Evolutionary conservation across 2,888 invertebrate species (phyloP), one percentile per base, ranked within the genome.

Genomic region (Buathra laborator): DNA sequence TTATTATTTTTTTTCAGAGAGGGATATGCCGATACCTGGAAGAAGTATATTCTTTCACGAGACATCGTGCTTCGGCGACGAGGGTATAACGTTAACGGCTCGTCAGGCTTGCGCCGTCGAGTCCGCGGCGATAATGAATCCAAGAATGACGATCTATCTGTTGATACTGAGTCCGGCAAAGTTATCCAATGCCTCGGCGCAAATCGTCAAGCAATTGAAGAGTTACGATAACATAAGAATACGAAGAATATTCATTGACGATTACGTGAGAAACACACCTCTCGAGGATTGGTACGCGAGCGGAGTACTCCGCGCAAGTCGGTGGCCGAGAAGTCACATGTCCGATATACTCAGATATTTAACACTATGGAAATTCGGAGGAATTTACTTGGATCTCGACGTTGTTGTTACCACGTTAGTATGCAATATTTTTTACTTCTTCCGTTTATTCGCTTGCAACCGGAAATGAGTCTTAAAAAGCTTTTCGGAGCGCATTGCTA

Each of bases 381-480:
- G 97, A 0, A 96, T 97, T 71, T 97, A 97, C 91, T 92, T 97
- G 74, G 97, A 97, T 89, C 94, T 97, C 87, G 97, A 97, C 92
- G 95, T 97, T 2, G 94, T 97, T 14, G 95, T 97, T 3, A 95
- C 95, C 24, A 93, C 91, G 94, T 94, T 87, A 93, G 92, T 90
- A 7, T 3, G 44, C 66, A 7, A 19, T 67, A 43, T 43, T 62
- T 19, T 19, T 7, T 19, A 53, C 14, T 66, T 0, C 19, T 37
- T 66, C 46, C 53, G 6, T 59, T 51, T 7, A 37, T 44, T 51
- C 19, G 14, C 0, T 19, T 19, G 19, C 19, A 19, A 24, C 24
- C 24, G 24, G 24, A 24, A 24, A 24, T 24, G 24, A 24, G 24
- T 24, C 24, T 3, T 24, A 24, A 24, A 24, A 24, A 24, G 24